phyloP scores from a whole-genome alignment of 2,888 invertebrate genomes.

The Apantesis nais region DNA sequence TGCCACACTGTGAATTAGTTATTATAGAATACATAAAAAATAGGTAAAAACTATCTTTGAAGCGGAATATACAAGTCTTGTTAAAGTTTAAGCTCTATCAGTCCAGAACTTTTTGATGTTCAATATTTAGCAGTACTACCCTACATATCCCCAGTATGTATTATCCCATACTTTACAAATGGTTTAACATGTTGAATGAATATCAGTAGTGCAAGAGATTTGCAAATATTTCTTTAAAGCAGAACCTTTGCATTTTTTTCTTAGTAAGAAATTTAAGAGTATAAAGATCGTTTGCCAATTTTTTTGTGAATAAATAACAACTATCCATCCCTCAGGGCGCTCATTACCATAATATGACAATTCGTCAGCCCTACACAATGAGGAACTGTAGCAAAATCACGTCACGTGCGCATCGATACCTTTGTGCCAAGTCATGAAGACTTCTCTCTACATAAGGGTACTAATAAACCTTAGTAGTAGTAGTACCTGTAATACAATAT shows the following conservation, averaged over 20 bases:
- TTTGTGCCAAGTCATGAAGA: constrained; percentile 60
- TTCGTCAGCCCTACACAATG: constrained; percentile 49
- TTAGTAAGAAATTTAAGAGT: neutral
- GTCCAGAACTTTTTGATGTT: too few species aligned
- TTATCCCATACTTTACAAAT: too few species aligned
- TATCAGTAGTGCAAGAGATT: neutral
- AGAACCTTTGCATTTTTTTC: neutral
- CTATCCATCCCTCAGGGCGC: constrained; percentile 18
- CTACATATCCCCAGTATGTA: too few species aligned
- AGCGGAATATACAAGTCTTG: too few species aligned
- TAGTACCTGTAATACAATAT: neutral
- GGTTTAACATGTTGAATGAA: too few species aligned
- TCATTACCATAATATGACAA: constrained; percentile 19
- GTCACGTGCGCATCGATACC: constrained; percentile 59
- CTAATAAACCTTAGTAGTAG: neutral
- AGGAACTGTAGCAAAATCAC: constrained; percentile 50
- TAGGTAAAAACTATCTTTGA: too few species aligned
- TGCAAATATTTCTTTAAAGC: neutral
- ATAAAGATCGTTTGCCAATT: constrained; percentile 10
- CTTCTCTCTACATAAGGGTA: constrained; percentile 17
- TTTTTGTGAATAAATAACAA: constrained; percentile 17
- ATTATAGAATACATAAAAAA: too few species aligned
- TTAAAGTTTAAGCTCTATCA: too few species aligned
- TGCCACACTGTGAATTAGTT: too few species aligned
- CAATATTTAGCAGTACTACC: too few species aligned